These are phyloP conservation scores for Carcharodon carcharias DNA, from an alignment of 2,797 vertebrate species.

Conservation along the genomic window DNA sequence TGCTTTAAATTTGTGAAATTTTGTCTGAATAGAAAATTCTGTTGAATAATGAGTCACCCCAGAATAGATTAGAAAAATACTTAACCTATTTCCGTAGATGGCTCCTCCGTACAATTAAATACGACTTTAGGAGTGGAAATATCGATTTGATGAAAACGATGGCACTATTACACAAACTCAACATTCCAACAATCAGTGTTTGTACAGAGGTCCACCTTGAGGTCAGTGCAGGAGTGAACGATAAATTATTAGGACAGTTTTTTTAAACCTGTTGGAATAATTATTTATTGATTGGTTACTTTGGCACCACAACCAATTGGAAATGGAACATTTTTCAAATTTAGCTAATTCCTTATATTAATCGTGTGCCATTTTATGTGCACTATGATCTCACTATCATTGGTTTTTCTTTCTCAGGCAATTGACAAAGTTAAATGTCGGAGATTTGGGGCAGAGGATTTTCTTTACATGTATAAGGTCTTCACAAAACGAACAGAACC, in stretches of 20 bases:
- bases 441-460: conserved; percentile 56
- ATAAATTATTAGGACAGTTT: neutral
- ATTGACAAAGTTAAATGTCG: conserved; percentile 46
- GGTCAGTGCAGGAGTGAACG: neutral
- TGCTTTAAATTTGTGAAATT: neutral
- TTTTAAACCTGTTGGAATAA: neutral
- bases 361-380: neutral
- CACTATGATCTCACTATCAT: no score
- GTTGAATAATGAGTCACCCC: neutral
- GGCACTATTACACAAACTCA: conserved; percentile 53
- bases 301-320: neutral
- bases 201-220: neutral
- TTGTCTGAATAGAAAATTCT: neutral
- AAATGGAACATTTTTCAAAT: neutral
- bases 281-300: neutral
- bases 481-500: conserved; percentile 59
- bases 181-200: conserved; percentile 39
- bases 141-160: conserved; percentile 47
- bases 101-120: conserved; percentile 54
- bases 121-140: conserved; percentile 55
- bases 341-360: neutral
- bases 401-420: conserved; percentile 45
- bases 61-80: conserved; percentile 44
- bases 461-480: conserved; percentile 53
- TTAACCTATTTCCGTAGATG: conserved; percentile 54